Base-by-base conservation (phyloP, 2,797 vertebrate species). In the Lacerta bilineata region DNA sequence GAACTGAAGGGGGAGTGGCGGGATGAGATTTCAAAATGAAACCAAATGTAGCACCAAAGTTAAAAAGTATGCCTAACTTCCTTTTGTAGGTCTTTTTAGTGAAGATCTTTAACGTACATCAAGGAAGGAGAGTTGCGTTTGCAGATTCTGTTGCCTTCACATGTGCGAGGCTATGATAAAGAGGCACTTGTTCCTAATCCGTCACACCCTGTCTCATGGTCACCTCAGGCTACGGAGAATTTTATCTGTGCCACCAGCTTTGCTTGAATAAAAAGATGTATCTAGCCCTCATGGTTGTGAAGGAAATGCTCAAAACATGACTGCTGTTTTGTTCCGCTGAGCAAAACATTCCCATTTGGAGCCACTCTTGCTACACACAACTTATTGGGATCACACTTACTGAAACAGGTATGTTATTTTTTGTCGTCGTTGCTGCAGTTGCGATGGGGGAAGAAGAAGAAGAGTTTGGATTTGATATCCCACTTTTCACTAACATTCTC, bases 21-120 rank as follows among this genome's bases (percentile, higher is more conserved):
- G 3, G 85, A 80, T 4, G n/a, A 5, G 75, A 93, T 93, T 95
- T 92, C 86, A 91, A 92, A 94, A 85, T 89, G 84, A 90, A 93
- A 87, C 87, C 83, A 93, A 93, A 92, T 25, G 88, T 89, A 86
- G 83, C 84, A 87, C 64, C 68, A 89, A 85, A 85, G 83, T 81
- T 83, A 83, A 13, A 77, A 89, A 80, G 25, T 69, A 83, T 74
- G 43, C 23, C 68, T 90, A 68, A 76, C 66, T 88, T 59, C 89
- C n/a, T 2, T 0, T 93, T 91, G 61, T 90, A 91, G 82, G 79
- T 91, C 91, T 87, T 84, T 87, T 92, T 64, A 39, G 50, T 82
- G 90, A 91, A 59, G 89, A 91, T 29, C 55, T 90, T 90, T 11
- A 15, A 85, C 84, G 91, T 88, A 80, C 88, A 89, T 93, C 87